Evolutionary conservation across 2,113 vertebrate species (phyloP).

Genomic region (Rafetus swinhoei): DNA sequence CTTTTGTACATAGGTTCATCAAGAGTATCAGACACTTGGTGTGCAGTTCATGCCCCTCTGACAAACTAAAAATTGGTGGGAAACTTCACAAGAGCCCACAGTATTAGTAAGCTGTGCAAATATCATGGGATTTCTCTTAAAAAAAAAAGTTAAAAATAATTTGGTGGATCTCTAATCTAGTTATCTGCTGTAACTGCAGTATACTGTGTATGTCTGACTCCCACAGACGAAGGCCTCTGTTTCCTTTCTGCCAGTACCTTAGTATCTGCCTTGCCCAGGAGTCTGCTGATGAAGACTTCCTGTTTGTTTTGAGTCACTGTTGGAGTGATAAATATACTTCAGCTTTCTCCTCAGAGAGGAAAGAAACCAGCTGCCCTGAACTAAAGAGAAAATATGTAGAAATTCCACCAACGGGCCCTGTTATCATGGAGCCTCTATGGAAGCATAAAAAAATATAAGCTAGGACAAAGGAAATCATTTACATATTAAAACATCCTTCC

Average conservation of each 20-base stretch:
- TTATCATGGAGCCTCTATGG: slow-evolving; percentile 80
- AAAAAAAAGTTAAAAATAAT: slow-evolving; percentile 43
- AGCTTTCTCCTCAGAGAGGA: slow-evolving; percentile 81
- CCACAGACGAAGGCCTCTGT: slow-evolving; percentile 82
- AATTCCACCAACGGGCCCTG: slow-evolving; percentile 80
- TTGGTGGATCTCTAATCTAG: slow-evolving; percentile 62
- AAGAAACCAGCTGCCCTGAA: slow-evolving; percentile 87
- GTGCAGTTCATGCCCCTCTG: slow-evolving; percentile 71
- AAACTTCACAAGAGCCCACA: slow-evolving; percentile 63
- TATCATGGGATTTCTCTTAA: neutral
- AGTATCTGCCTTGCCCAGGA: slow-evolving; percentile 88
- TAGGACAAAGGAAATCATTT: slow-evolving; percentile 59
- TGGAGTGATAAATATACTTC: slow-evolving; percentile 90
- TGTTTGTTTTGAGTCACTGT: slow-evolving; percentile 91
- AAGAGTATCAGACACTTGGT: slow-evolving; percentile 25
- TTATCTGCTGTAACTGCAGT: slow-evolving; percentile 75
- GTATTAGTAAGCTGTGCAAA: slow-evolving; percentile 28
- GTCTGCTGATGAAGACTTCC: slow-evolving; percentile 90
- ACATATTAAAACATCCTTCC: slow-evolving; percentile 50
- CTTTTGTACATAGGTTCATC: slow-evolving; percentile 75
- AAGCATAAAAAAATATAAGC: slow-evolving; percentile 70
- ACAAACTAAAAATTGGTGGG: slow-evolving; percentile 59
- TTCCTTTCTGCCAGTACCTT: slow-evolving; percentile 89
- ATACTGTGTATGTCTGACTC: slow-evolving; percentile 65
- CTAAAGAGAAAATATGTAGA: slow-evolving; percentile 80